Evolutionary conservation across 2,797 vertebrate genomes (phyloP), one percentile per base, ranked within the genome.

Genomic region (Pipistrellus nathusii): DNA sequence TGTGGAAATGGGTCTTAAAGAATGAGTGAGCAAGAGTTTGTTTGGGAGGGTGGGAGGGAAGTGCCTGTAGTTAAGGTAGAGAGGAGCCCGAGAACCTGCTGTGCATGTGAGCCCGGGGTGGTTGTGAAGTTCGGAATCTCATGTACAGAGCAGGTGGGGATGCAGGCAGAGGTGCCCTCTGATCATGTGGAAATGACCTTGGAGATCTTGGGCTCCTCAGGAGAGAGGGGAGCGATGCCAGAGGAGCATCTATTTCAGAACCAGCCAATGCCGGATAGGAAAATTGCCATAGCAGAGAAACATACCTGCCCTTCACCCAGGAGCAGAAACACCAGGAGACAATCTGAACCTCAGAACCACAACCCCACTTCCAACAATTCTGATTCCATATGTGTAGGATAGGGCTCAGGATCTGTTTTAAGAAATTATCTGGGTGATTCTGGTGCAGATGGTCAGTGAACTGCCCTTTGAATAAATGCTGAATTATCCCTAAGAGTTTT

Each of bases 81-180:
- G 18, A 27, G n/a, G 13, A 38, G 14, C 35, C 32, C 6, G 15
- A 35, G 76, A 48, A 20, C 8, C 20, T 69, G 13, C 5, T 51
- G 23, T 23, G 9, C 12, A 0, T 5, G 59, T 17, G 20, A 48
- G 14, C 7, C 2, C 1, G 1, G 23, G 6, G 13, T 32, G 6
- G 38, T 8, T 11, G 5, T 12, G 5, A 13, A 13, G 7, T 77
- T 38, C 6, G 0, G 27, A 71, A 35, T n/a, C 27, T 1, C 0
- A 9, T 0, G 1, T 17, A 55, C 57, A 38, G 78, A 66, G 13
- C 5, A 2, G 5, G 6, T 46, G 32, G 38, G 7, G 12, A 51
- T 85, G 18, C 14, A 44, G 55, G 25, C 1, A 6, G 38, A 53
- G 59, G 15, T 23, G 46, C 41, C 30, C 83, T 23, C 62, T 18